Percentiles rank a stretch among this genome's conserved stretches.
Evolutionary conservation across 1,140 invertebrate species (phyloP).

Genomic region (Cephus cinctus): DNA sequence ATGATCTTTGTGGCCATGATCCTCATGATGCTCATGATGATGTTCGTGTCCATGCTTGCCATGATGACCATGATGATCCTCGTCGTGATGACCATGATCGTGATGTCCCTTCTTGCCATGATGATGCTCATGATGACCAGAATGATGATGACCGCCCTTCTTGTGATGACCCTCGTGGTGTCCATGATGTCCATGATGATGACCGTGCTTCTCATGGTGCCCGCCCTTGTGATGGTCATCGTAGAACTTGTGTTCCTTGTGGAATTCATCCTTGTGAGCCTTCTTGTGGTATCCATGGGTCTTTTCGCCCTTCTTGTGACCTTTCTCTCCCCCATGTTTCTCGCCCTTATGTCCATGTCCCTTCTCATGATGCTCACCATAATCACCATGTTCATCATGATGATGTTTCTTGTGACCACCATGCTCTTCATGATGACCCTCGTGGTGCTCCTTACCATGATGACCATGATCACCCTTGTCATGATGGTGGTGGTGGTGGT

Average conservation of each 20-base stretch:
- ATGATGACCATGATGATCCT: slow-evolving; percentile 69
- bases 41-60: slow-evolving; percentile 63
- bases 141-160: slow-evolving; percentile 68
- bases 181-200: slow-evolving; percentile 58
- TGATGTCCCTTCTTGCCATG: slow-evolving; percentile 49
- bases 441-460: slow-evolving; percentile 61
- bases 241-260: slow-evolving; percentile 59
- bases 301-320: slow-evolving; percentile 65
- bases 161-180: slow-evolving; percentile 66
- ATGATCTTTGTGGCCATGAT: slow-evolving; percentile 64
- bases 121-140: slow-evolving; percentile 56
- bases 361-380: slow-evolving; percentile 18
- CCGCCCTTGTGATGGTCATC: slow-evolving; percentile 63
- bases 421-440: background rate
- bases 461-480: slow-evolving; percentile 60
- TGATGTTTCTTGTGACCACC: too few relatives aligned
- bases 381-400: slow-evolving; percentile 21
- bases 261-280: slow-evolving; percentile 74
- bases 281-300: slow-evolving; percentile 71
- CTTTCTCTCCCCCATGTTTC: slow-evolving; percentile 68
- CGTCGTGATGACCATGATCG: slow-evolving; percentile 68
- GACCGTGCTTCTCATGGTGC: slow-evolving; percentile 68
- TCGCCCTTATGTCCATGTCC: slow-evolving; percentile 42
- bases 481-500: slow-evolving; percentile 61
- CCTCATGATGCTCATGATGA: slow-evolving; percentile 59